Evolutionary conservation across 2,797 vertebrate species (phyloP), one percentile per base, ranked within the genome.

Genomic region (Threskiornis aethiopicus): DNA sequence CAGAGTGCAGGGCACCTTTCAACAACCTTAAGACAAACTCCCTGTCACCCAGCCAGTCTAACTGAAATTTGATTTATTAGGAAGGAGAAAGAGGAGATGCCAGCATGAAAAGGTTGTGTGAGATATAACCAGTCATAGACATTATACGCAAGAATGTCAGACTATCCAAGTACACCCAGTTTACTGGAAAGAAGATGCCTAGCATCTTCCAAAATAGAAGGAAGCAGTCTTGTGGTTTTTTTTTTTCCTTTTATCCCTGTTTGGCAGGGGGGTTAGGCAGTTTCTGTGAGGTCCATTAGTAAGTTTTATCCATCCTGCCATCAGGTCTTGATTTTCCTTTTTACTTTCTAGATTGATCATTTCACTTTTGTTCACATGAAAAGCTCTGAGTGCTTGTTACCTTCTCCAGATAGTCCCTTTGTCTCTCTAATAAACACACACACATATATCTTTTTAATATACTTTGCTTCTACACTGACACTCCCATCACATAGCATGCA

Each of bases 261-360:
- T 72, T 84, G n/a, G 1, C 10, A 10, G 4, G 29, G 14, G 0
- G 0, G 7, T 61, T 33, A 44, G 16, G 18, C 14, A 71, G 24
- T 46, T 88, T 58, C 52, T 80, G 5, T 33, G 41, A 73, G 14
- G 8, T 29, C 18, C 6, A 7, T 25, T 78, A 55, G 24, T 64
- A 22, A 80, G n/a, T 84, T 85, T 75, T 80, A 26, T 52, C 44
- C 14, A 77, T 70, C 18, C 20, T 64, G 33, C 15, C 22, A 55
- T 37, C 8, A n/a, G 12, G 7, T 78, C 33, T 66, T 84, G 20
- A 55, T 62, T 78, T 84, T 76, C 14, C 10, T 39, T 64, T 55
- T 79, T 42, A 26, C 7, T 57, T 94, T 89, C 69, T 65, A 52
- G 49, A 47, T 31, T 46, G 13, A 24, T 16, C n/a, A 15, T 62